Percentiles rank a stretch among this genome's conserved stretches.
Conservation (phyloP, 2,888 invertebrate species). For the Trichacis sp. region DNA sequence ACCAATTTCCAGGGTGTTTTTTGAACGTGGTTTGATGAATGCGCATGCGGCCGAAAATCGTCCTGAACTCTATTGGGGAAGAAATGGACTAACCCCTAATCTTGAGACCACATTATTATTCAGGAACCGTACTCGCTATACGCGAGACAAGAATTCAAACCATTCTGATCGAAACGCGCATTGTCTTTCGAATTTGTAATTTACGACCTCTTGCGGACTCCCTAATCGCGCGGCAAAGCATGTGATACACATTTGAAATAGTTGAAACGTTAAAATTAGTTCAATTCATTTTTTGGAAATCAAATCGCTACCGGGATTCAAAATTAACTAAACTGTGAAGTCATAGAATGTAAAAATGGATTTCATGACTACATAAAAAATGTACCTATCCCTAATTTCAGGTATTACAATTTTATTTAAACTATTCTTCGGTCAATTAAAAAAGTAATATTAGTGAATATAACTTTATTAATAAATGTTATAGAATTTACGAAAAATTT, state of each 20-base stretch:
- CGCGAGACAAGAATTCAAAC: conserved; percentile 62
- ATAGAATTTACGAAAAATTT: too few species aligned
- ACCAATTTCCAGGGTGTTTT: background rate
- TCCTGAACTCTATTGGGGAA: conserved; percentile 14
- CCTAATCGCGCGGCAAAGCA: conserved; percentile 22
- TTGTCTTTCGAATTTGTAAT: conserved; percentile 52
- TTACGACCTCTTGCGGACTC: conserved; percentile 47
- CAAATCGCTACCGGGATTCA: too few species aligned
- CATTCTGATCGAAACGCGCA: conserved; percentile 65
- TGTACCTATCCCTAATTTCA: too few species aligned
- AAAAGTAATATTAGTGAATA: too few species aligned
- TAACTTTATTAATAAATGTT: too few species aligned
- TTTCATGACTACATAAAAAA: too few species aligned
- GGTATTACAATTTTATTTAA: too few species aligned
- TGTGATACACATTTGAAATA: background rate
- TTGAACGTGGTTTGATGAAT: conserved; percentile 1
- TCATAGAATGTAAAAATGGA: too few species aligned
- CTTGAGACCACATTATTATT: conserved; percentile 59
- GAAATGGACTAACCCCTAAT: conserved; percentile 27
- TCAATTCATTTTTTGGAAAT: too few species aligned
- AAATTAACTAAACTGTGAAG: too few species aligned
- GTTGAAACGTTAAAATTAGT: too few species aligned
- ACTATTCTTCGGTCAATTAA: too few species aligned
- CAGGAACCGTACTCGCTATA: conserved; percentile 61
- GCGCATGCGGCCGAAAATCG: conserved; percentile 20